These are phyloP conservation scores for Lipotes vexillifer DNA, from an alignment of 2,113 vertebrate genomes.

Conservation along the genomic window DNA sequence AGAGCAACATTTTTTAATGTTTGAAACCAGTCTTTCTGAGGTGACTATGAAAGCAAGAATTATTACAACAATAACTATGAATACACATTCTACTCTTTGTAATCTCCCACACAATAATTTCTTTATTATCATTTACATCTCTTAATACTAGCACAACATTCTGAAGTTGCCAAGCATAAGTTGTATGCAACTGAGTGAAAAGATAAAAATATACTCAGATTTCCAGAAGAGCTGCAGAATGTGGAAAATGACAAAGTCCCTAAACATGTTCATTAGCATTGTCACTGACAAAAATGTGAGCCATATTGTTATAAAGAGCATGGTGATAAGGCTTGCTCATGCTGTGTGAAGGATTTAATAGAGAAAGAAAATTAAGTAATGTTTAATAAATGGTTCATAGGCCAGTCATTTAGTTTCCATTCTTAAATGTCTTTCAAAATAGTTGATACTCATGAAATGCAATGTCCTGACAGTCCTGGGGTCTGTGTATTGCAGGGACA, in stretches of 20 bases:
- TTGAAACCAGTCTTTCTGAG: background rate
- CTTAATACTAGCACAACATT: conserved; percentile 17
- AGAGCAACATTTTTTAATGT: conserved; percentile 38
- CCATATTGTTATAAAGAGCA: background rate
- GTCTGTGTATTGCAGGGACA: background rate
- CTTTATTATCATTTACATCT: conserved; percentile 18
- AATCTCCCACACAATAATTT: background rate
- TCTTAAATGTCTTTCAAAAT: conserved; percentile 2
- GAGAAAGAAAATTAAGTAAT: background rate
- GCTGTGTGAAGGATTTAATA: background rate
- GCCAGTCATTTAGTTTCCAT: background rate
- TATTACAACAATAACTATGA: background rate
- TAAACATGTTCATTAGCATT: background rate
- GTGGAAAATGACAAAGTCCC: background rate
- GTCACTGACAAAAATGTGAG: background rate
- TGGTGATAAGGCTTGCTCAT: background rate
- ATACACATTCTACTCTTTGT: background rate
- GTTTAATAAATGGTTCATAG: background rate
- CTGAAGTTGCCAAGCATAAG: background rate
- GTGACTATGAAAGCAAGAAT: background rate
- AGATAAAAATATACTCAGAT: background rate
- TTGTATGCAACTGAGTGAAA: background rate
- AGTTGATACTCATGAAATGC: background rate
- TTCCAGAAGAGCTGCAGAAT: background rate
- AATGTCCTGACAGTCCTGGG: background rate